phyloP scores from a whole-genome alignment of 2,888 invertebrate genomes.

The Mesorhabditis belari region DNA sequence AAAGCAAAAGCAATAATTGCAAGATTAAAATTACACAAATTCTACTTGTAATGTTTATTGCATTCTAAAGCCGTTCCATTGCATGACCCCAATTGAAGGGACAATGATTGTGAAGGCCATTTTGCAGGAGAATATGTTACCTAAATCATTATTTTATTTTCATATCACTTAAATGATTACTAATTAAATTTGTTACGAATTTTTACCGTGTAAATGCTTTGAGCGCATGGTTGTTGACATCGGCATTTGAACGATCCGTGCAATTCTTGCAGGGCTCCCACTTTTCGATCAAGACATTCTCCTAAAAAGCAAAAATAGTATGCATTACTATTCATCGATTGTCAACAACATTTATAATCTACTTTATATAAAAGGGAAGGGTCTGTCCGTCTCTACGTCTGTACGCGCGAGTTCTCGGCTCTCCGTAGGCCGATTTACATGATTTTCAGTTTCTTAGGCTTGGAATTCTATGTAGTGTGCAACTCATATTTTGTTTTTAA shows the following conservation, averaged over 20 bases:
- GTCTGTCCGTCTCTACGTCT: too few relatives aligned
- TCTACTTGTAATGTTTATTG: slow-evolving; percentile 48
- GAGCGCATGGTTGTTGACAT: slow-evolving; percentile 48
- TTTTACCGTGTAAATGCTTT: slow-evolving; percentile 40
- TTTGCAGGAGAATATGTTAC: slow-evolving; percentile 47
- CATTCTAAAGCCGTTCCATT: slow-evolving; percentile 45
- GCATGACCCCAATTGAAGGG: slow-evolving; percentile 48
- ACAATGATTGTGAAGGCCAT: slow-evolving; percentile 45
- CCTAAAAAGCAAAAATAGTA: slow-evolving; percentile 30
- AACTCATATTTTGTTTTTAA: too few relatives aligned
- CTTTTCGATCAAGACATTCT: slow-evolving; percentile 40
- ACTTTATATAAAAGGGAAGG: too few relatives aligned
- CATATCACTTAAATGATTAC: too few relatives aligned
- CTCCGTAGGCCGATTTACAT: too few relatives aligned
- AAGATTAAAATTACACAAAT: background rate
- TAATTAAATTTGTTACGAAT: too few relatives aligned
- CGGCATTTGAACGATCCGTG: slow-evolving; percentile 39
- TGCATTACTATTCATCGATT: too few relatives aligned
- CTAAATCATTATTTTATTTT: background rate
- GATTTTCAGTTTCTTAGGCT: too few relatives aligned
- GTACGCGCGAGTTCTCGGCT: too few relatives aligned
- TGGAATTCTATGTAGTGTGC: too few relatives aligned
- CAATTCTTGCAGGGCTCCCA: slow-evolving; percentile 39
- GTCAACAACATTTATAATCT: background rate
- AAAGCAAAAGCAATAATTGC: slow-evolving; percentile 2